phyloP scores from a whole-genome alignment of 2,797 vertebrate species.

The Onychomys leucogaster region DNA sequence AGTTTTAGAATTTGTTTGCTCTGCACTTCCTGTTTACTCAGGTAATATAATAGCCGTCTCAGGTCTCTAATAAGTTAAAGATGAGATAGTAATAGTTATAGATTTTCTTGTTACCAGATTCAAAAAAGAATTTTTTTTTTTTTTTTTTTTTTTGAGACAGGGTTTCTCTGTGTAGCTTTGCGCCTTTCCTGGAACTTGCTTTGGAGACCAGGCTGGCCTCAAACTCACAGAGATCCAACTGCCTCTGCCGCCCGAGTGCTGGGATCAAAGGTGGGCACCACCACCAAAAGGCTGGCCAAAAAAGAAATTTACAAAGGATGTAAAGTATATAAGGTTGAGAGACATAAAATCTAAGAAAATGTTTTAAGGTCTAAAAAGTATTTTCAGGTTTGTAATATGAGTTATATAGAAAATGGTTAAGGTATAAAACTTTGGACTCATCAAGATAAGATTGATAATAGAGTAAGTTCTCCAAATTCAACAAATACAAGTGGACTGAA shows the following conservation, averaged over 20 bases:
- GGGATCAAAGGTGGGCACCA: too few relatives aligned
- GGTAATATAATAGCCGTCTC: background rate
- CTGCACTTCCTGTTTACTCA: background rate
- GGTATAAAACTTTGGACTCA: background rate
- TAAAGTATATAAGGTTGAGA: background rate
- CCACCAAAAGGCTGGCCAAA: too few relatives aligned
- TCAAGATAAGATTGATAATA: background rate
- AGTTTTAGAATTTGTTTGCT: background rate
- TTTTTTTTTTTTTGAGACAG: too few relatives aligned
- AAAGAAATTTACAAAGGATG: background rate
- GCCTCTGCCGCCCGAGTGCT: too few relatives aligned
- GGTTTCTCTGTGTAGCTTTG: too few relatives aligned
- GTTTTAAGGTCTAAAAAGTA: background rate
- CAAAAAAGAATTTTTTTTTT: background rate
- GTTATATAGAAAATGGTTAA: background rate
- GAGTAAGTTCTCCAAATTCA: background rate
- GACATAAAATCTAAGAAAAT: background rate
- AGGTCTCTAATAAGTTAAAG: background rate
- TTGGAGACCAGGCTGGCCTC: too few relatives aligned
- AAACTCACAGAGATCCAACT: too few relatives aligned
- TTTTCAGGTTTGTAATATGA: background rate
- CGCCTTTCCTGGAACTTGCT: too few relatives aligned
- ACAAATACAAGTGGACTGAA: background rate
- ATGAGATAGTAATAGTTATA: background rate
- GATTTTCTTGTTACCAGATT: background rate